Base-by-base conservation (phyloP, 2,113 vertebrate species). In the Mormoops blainvillei region DNA sequence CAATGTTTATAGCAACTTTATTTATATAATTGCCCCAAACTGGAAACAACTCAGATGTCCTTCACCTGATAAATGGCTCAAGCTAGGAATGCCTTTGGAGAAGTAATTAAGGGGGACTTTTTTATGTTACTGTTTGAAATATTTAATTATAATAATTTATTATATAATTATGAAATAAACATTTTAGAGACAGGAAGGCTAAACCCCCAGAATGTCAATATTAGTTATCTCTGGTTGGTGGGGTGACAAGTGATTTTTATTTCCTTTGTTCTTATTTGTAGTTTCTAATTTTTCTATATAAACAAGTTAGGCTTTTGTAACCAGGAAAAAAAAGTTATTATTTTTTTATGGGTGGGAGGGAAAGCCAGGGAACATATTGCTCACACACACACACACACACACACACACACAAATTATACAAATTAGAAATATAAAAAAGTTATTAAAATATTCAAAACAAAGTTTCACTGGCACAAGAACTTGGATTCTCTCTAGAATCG, bases 281-380 rank as follows among this genome's bases (percentile, higher is more conserved):
- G n/a, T 77, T 93, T 87, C 45, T 65, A 36, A 48, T 70, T 77
- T 91, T 73, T 94, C 65, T 70, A 43, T 65, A 41, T 77, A 83
- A 91, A 93, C 61, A 95, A 86, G 15, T 78, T 77, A 24, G 41
- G 24, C 45, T 95, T 94, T 94, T 80, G 26, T 85, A 95, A 92
- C 65, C 52, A 67, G 56, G 58, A 56, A 38, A 87, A 78, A 38
- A 2, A 48, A 68, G 15, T 41, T 56, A 85, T 38, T 76, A n/a
- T 67, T 82, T 45, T 92, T 10, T 7, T 45, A 71, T 33, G 15
- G 84, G 63, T 12, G 20, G 19, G 56, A 19, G 20, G 24, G 43
- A 76, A 19, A 84, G 41, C 22, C 38, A 81, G 41, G n/a, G 52
- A 83, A 36, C 48, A 82, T 54, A 70, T 5, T 43, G 16, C 81